Evolutionary conservation across 2,888 invertebrate genomes (phyloP).

Genomic region (Hypomecis atomaria): DNA sequence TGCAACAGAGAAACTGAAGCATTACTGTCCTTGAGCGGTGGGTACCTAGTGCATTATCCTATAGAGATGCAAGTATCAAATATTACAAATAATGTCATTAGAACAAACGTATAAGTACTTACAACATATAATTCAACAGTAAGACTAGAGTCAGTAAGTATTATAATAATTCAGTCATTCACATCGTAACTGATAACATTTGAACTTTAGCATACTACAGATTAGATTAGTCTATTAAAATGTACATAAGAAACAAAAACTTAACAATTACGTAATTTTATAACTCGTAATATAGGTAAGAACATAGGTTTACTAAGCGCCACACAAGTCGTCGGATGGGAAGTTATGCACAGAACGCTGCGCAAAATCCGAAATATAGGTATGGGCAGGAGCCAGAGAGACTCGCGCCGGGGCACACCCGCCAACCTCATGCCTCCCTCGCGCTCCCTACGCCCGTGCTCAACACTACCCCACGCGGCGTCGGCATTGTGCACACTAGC

Average conservation of each 20-base stretch:
- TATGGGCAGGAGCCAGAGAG: too few relatives aligned
- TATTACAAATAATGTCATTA: background rate
- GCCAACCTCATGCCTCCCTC: too few relatives aligned
- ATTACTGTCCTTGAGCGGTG: too few relatives aligned
- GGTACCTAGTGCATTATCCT: too few relatives aligned
- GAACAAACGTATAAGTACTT: background rate
- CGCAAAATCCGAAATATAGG: too few relatives aligned
- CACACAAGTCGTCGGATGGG: too few relatives aligned
- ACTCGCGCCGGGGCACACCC: too few relatives aligned
- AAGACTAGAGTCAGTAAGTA: constrained; percentile 20
- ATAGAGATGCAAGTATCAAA: background rate
- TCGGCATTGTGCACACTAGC: too few relatives aligned
- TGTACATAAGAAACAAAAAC: constrained; percentile 3
- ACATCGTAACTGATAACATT: constrained; percentile 14
- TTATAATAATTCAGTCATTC: constrained; percentile 11
- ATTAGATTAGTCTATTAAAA: constrained; percentile 4
- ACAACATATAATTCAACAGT: constrained; percentile 12
- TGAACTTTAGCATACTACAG: constrained; percentile 1
- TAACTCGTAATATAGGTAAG: constrained; percentile 1
- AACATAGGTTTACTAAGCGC: background rate
- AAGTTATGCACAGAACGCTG: too few relatives aligned
- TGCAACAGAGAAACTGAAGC: too few relatives aligned
- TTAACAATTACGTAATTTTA: constrained; percentile 8
- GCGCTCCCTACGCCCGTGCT: too few relatives aligned
- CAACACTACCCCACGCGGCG: too few relatives aligned